These are phyloP conservation scores for Anoura caudifer DNA, from an alignment of 2,113 vertebrate species.

Conservation along the genomic window DNA sequence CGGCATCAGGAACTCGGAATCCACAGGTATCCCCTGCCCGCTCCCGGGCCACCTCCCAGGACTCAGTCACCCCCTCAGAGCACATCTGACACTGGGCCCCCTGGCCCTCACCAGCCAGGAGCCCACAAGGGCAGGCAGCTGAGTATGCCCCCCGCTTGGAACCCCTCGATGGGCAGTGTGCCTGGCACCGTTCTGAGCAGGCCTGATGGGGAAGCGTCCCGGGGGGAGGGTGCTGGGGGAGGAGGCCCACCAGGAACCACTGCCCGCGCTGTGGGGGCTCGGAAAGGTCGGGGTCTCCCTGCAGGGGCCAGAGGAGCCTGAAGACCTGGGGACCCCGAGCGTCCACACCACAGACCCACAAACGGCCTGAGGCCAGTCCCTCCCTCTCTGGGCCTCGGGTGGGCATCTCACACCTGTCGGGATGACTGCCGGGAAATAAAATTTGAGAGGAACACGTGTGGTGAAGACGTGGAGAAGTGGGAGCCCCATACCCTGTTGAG, in stretches of 20 bases:
- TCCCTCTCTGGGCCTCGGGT: neutral
- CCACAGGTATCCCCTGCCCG: too few relatives aligned
- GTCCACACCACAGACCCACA: too few relatives aligned
- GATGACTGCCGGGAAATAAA: neutral
- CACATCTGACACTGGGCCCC: neutral
- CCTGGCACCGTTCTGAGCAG: neutral
- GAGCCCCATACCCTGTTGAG: accelerated
- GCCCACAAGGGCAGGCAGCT: neutral
- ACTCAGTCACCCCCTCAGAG: neutral
- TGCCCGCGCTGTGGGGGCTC: accelerated
- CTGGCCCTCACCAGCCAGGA: neutral
- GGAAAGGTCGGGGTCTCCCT: neutral
- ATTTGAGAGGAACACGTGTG: too few relatives aligned
- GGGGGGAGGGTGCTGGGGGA: accelerated
- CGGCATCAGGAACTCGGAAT: neutral
- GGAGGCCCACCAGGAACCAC: accelerated
- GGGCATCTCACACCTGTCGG: neutral
- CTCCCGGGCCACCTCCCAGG: neutral
- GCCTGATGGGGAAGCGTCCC: neutral
- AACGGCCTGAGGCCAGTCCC: neutral
- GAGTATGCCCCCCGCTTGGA: neutral
- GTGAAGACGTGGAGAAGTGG: neutral
- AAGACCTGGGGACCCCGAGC: neutral
- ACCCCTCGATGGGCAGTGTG: too few relatives aligned
- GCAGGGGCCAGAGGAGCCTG: neutral